Base-by-base conservation (phyloP, 1,140 invertebrate genomes). In the Ceratina calcarata region DNA sequence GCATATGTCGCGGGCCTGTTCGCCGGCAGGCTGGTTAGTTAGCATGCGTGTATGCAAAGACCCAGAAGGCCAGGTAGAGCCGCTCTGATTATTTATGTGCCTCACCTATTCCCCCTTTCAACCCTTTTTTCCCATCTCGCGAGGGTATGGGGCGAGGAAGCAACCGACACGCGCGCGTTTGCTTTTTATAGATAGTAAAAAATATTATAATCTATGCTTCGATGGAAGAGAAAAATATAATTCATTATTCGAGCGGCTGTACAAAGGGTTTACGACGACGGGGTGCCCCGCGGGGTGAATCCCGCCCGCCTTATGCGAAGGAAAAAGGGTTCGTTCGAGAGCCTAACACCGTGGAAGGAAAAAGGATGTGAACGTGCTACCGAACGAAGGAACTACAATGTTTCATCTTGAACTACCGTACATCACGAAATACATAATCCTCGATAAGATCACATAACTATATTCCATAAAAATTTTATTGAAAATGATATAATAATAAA, bases 131-230 rank as follows among this genome's bases (percentile, higher is more conserved):
- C 57, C 81, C 65, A 49, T 78, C 69, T 22, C 27, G 27, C 27
- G 27, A 32, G 27, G 27, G 2, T 4, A 32, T 32, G 27, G 27
- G 27, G 27, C 27, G 27, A 32, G 27, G 27, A 32, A 32, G 27
- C 27, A 60, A 78, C 66, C 81, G 74, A 75, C 81, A 74, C 72
- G 83, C 88, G 83, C 72, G 83, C 88, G 83, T 67, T 84, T 69
- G 85, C 86, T 91, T 92, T 91, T 90, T 91, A 86, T 88, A 89
- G 91, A 91, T 91, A 90, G 89, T 91, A 93, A 92, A 92, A 92
- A 92, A 91, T 92, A 92, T 93, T 90, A 92, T 91, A 92, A 92
- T 91, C 90, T 91, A 93, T 92, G 91, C 92, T 92, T 87, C 87
- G 88, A 83, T 92, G 92, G 90, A 91, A 92, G 86, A 92, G 91